Evolutionary conservation across 1,140 invertebrate genomes (phyloP).

Genomic region (Achroia grisella): DNA sequence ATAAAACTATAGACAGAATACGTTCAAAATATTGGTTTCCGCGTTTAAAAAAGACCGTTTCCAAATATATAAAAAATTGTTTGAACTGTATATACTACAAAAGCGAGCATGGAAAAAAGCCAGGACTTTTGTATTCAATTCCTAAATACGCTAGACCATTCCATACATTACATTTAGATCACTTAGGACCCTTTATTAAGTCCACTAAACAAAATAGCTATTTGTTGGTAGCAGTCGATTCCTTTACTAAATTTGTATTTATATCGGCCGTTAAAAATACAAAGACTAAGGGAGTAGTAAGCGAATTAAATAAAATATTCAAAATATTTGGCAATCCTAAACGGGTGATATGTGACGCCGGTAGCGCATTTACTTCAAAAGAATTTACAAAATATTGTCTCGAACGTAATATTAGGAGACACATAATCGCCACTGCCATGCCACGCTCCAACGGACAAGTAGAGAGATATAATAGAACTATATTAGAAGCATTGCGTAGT

Average conservation of each 20-base stretch:
- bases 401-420: conserved; percentile 13
- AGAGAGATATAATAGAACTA: conserved; percentile 19
- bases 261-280: conserved; percentile 9
- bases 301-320: conserved; percentile 6
- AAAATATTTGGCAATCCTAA: conserved; percentile 18
- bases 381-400: conserved; percentile 11
- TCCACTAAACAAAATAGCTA: conserved; percentile 34
- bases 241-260: conserved; percentile 23
- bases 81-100: too few species aligned
- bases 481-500: conserved; percentile 24
- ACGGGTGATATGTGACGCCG: conserved; percentile 14
- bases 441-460: conserved; percentile 18
- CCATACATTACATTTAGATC: conserved; percentile 34
- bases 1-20: conserved; percentile 4
- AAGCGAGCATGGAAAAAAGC: conserved; percentile 7
- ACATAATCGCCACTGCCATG: conserved; percentile 14
- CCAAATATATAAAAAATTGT: conserved; percentile 32
- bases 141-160: conserved; percentile 25
- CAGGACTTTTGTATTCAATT: conserved; percentile 13
- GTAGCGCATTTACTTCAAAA: conserved; percentile 11
- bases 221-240: conserved; percentile 31
- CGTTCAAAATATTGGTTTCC: conserved; percentile 3
- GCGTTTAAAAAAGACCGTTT: conserved; percentile 12
- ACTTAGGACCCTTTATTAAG: conserved; percentile 30
- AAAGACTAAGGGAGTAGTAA: conserved; percentile 3